phyloP scores from a whole-genome alignment of 2,888 invertebrate genomes.

The Perdita meconis region DNA sequence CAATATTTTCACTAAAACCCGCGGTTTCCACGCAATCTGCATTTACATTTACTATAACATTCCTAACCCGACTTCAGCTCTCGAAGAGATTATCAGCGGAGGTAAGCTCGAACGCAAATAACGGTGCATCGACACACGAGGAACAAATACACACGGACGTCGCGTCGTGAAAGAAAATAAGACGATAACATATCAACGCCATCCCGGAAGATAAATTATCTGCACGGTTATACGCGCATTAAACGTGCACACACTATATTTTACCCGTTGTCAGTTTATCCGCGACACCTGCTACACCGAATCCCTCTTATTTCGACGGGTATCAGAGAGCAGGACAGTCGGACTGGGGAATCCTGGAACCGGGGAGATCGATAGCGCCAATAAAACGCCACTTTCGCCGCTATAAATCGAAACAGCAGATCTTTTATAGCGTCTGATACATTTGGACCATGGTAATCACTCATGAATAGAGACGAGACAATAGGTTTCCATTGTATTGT shows the following conservation, averaged over 20 bases:
- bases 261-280: conserved; percentile 57
- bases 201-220: conserved; percentile 45
- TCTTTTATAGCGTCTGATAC: conserved; percentile 52
- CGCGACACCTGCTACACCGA: conserved; percentile 62
- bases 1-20: too few relatives aligned
- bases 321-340: conserved; percentile 47
- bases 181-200: conserved; percentile 39
- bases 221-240: conserved; percentile 36
- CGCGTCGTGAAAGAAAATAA: conserved; percentile 18
- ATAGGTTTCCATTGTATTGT: neutral
- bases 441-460: conserved; percentile 44
- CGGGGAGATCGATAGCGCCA: conserved; percentile 60
- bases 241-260: conserved; percentile 28
- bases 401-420: conserved; percentile 58
- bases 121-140: conserved; percentile 18
- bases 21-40: too few relatives aligned
- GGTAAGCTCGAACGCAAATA: neutral
- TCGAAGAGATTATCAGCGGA: neutral
- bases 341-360: conserved; percentile 51
- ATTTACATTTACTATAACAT: neutral
- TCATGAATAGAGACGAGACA: conserved; percentile 20
- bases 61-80: neutral
- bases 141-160: neutral
- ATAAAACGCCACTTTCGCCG: conserved; percentile 64
- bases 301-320: conserved; percentile 64